Base-by-base conservation (phyloP, 2,888 invertebrate genomes). In the Mesorhabditis sp. region DNA sequence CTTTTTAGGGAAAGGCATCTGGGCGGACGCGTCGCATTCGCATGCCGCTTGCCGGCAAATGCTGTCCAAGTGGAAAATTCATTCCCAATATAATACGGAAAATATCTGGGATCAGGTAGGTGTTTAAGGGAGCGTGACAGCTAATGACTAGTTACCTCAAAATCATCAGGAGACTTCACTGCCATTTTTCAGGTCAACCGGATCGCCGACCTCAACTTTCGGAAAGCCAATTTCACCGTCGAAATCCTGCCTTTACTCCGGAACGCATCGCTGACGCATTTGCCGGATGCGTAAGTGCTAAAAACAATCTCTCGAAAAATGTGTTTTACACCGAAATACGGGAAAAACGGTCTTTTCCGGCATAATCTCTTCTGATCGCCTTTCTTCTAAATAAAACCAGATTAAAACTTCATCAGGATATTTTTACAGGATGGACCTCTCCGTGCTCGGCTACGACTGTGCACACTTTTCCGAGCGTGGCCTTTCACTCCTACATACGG, bases 391-490 rank as follows among this genome's bases (percentile, higher is more conserved):
- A 28, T 28, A 1, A 28, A 28, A 28, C 28, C 2, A 28, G 28
- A n/a, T 28, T 28, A 28, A 1, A 28, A 28, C 2, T 28, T 2
- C 28, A 28, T 28, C 1, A 28, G 2, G 28, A 1, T 28, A 28
- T 28, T n/a, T 50, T 62, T 74, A 43, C 66, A 79, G 79, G 43
- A 71, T 72, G 15, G 79, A 80, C 45, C 68, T 80, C 62, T 75
- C 75, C 45, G 71, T 73, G 41, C 74, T 80, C 45, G 79, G 78
- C 43, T 80, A 77, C 66, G 79, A 80, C 64, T 80, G 79, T 70
- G 77, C 79, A 58, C 79, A 80, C 64, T 80, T 78, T 68, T 77
- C 76, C 6, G 78, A 78, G 42, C 70, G 78, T 4, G 79, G 79
- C 5, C 71, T 80, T 4, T 80, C 79, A 4, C 68, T 77, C 6